Percentiles rank a stretch among this genome's conserved stretches.
phyloP scores from a whole-genome alignment of 2,113 vertebrate species.

The Phodopus roborovskii region DNA sequence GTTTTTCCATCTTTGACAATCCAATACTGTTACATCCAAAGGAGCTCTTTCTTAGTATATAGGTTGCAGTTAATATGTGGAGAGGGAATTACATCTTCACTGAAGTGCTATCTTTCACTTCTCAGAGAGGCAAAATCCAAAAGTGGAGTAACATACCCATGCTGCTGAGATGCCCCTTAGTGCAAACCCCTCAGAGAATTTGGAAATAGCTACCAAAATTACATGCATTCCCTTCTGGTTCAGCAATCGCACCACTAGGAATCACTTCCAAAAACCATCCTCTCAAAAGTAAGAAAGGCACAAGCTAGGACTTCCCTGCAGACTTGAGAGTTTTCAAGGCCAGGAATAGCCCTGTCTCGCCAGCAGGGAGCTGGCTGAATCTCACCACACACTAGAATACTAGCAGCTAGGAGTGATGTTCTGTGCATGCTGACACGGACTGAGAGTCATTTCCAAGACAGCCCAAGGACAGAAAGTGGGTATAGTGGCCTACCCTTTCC shows the following conservation, averaged over 20 bases:
- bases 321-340: not conserved
- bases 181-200: not conserved
- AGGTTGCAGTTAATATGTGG: not conserved
- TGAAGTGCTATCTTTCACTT: not conserved
- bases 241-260: not conserved
- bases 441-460: not conserved
- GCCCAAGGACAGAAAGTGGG: not conserved
- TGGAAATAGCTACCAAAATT: not conserved
- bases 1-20: not conserved
- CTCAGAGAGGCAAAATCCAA: not conserved
- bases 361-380: not conserved
- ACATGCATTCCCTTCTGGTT: not conserved
- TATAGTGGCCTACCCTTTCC: not conserved
- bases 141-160: not conserved
- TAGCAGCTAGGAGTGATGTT: not conserved
- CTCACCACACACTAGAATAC: too few relatives aligned
- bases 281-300: not conserved
- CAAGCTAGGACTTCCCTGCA: not conserved
- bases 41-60: constrained; percentile 18
- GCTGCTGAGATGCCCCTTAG: not conserved
- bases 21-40: not conserved
- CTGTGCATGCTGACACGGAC: not conserved
- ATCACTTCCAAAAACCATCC: not conserved
- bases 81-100: not conserved
- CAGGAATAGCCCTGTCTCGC: not conserved